These are phyloP conservation scores for Halichondria panicea DNA, from an alignment of 37 sponge, comb jelly and placozoan genomes.

Conservation along the genomic window DNA sequence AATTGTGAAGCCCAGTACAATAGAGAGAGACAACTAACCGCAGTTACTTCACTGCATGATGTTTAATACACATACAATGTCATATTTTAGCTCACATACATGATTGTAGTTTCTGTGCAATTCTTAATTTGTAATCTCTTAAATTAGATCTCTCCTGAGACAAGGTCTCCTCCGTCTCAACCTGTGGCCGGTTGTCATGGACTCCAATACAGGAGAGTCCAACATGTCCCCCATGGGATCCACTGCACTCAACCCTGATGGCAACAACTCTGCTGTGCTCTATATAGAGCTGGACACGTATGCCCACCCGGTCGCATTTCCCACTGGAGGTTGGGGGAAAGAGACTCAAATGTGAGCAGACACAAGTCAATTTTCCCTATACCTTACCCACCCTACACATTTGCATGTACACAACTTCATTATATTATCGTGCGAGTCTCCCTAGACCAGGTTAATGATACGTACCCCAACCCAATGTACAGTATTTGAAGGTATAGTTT, in stretches of 20 bases:
- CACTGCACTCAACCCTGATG: slow-evolving; percentile 80
- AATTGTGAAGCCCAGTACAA: no score
- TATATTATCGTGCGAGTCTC: background rate
- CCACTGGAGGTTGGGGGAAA: slow-evolving; percentile 68
- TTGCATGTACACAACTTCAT: background rate
- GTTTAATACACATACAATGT: no score
- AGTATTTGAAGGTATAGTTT: no score
- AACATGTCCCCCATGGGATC: slow-evolving; percentile 70
- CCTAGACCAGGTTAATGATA: no score
- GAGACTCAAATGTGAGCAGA: slow-evolving; percentile 2
- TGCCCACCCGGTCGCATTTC: slow-evolving; percentile 87
- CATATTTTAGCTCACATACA: no score
- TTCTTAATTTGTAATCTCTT: background rate
- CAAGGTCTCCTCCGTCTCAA: slow-evolving; percentile 70
- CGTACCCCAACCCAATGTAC: no score
- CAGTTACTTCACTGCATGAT: no score
- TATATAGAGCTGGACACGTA: slow-evolving; percentile 85
- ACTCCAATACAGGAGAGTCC: slow-evolving; percentile 12
- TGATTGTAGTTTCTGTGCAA: background rate
- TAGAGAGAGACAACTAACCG: no score
- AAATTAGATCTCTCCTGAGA: slow-evolving; percentile 54
- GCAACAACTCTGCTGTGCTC: slow-evolving; percentile 73
- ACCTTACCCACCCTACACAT: background rate
- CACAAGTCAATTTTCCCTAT: background rate
- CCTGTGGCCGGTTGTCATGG: slow-evolving; percentile 70